These are phyloP conservation scores for Gymnoscopelus braueri DNA, from an alignment of 2,797 vertebrate species.

Conservation along the genomic window DNA sequence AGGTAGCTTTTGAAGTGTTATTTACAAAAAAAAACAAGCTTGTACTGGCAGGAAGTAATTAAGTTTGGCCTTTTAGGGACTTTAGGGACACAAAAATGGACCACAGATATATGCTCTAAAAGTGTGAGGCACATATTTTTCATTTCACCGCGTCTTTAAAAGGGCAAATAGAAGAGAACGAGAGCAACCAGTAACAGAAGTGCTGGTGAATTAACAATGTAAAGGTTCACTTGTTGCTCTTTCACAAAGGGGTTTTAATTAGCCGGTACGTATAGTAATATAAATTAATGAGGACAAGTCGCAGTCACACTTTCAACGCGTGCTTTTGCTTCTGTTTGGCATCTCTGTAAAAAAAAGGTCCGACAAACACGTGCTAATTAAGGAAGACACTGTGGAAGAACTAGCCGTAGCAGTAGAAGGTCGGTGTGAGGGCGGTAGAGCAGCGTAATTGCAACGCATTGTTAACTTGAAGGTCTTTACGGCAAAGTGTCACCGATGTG, in stretches of 20 bases:
- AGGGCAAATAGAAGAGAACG: too few relatives aligned
- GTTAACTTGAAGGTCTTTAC: too few relatives aligned
- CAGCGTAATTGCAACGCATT: not conserved
- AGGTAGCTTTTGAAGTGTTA: too few relatives aligned
- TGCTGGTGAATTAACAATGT: too few relatives aligned
- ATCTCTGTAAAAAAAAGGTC: slow-evolving; percentile 33
- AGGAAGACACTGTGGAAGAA: slow-evolving; percentile 21
- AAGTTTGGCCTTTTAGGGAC: too few relatives aligned
- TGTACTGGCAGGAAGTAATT: too few relatives aligned
- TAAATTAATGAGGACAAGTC: slow-evolving; percentile 29
- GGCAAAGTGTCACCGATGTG: slow-evolving; percentile 12
- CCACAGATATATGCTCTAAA: too few relatives aligned
- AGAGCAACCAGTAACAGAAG: too few relatives aligned
- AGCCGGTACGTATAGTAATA: slow-evolving; percentile 18
- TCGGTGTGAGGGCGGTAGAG: slow-evolving; percentile 16
- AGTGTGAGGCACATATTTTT: too few relatives aligned
- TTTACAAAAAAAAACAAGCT: too few relatives aligned
- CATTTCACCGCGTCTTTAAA: too few relatives aligned
- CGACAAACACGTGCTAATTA: slow-evolving; percentile 32
- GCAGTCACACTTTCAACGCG: slow-evolving; percentile 25
- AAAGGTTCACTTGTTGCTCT: slow-evolving; percentile 4
- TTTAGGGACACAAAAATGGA: too few relatives aligned
- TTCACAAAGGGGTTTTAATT: slow-evolving; percentile 27
- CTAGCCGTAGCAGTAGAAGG: slow-evolving; percentile 11
- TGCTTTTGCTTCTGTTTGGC: slow-evolving; percentile 25